Evolutionary conservation across 30 jellyfish, hydroid and myxozoan genomes (phyloP), one percentile per base, ranked within the genome.

Genomic region (Turritopsis dohrnii): DNA sequence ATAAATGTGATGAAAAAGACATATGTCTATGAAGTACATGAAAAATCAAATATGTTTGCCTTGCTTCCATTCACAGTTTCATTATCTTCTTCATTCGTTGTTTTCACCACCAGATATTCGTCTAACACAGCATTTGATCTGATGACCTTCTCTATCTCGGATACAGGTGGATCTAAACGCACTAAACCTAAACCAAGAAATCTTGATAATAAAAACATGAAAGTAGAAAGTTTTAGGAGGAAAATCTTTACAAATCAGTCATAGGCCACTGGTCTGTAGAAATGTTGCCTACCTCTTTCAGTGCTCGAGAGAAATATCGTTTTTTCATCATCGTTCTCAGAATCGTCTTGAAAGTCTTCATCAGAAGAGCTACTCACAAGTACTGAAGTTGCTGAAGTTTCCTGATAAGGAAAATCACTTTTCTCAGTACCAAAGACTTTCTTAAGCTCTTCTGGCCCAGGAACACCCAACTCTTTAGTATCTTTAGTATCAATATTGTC

Each of bases 281-380:
- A 0, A 60, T 0, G 19, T n/a, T 18, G 28, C 24, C 24, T 72
- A 75, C 83, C 83, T 26, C 41, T 23, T 75, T 75, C 83, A 22
- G 83, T 75, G 22, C 66, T 75, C 22, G 83, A 75, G 54, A 75
- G 41, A 29, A 75, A 75, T 75, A 75, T 75, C n/a, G 66, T 75
- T 21, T 28, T 26, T 29, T 75, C 41, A 21, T 26, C 75, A 75
- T 75, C 83, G 8, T 8, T 69, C 30, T 69, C 77, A n/a, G 9
- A 0, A 7, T 69, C 77, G 22, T 7, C 77, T 9, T 69, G 28
- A 9, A n/a, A 8, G 8, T 69, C 77, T n/a, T 75, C 66, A 22
- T 75, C 83, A 29, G 83, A 69, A 9, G 77, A 69, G 30, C 0
- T 1, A 23, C 19, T 27, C 28, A 23, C 30, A n/a, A n/a, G 21